Base-by-base conservation (phyloP, 92 coral and sea anemone species). In the Phenganax marumi region DNA sequence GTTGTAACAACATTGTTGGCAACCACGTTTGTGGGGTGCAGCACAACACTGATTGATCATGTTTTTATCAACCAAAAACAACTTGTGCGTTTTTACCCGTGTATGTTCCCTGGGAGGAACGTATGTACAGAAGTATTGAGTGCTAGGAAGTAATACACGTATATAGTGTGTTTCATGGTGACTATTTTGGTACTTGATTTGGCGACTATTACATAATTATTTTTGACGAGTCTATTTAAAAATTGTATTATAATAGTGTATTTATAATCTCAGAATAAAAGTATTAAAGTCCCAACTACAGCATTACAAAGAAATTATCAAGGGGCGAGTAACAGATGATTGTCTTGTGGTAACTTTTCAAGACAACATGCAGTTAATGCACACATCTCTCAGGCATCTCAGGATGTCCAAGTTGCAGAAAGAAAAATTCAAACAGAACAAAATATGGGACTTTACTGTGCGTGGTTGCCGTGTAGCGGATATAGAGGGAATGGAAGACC, bases 381-480 rank as follows among this genome's bases (percentile, higher is more conserved):
- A 83, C 10, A 86, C 89, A 14, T 86, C 89, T 13, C 13, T 86
- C 69, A 80, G 89, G 19, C 89, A 86, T 39, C 89, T 86, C 25
- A 72, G 89, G 3, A 75, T 86, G 18, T 86, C 89, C 13, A 86
- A 86, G 72, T 54, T 86, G 26, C 85, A 86, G 33, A 63, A 81
- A 48, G 86, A 81, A 24, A 72, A 81, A 23, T 23, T 22, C 12
- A 72, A 82, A 47, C 89, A 86, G 60, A 70, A 73, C 46, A 86
- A 86, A 46, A 60, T 81, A n/a, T 71, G n/a, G n/a, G n/a, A n/a
- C n/a, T n/a, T n/a, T n/a, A n/a, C n/a, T n/a, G n/a, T n/a, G n/a
- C n/a, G n/a, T 84, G 86, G 86, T 4, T 86, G 85, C 76, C 55
- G 89, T 24, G 68, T 75, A n/a, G 89, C 86, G 13, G 83, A 86